Evolutionary conservation across 2,888 invertebrate species (phyloP), one percentile per base, ranked within the genome.

Genomic region (Cosmia pyralina): DNA sequence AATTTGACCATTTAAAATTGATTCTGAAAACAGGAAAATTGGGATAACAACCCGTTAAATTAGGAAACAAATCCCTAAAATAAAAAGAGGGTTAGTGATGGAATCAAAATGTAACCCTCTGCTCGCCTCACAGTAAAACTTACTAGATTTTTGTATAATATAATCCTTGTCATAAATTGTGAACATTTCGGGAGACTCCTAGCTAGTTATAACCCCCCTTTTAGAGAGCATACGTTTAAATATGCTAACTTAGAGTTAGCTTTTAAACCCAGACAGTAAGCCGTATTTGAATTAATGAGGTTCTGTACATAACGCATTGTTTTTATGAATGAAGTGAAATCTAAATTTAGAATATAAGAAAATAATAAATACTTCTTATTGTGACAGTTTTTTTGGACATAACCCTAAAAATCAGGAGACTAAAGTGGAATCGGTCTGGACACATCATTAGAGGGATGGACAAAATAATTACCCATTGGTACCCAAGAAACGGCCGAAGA

Each of bases 191-290:
- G 44, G 34, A 34, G 53, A 62, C 53, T n/a, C n/a, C n/a, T 48
- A 72, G 63, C 58, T 76, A 70, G 70, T 64, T 76, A 15, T 50
- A 58, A 68, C 38, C 52, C 44, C 15, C 22, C 55, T 38, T 60
- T n/a, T 2, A n/a, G 59, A n/a, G 34, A 77, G 50, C 72, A 72
- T 69, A 82, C 50, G 63, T 67, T 79, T 67, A 48, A 80, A 58
- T 58, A 57, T 60, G 41, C 52, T 78, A 62, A 72, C 22, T 72
- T 55, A 41, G 17, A 50, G 44, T 46, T 78, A 55, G 34, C 41
- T 63, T 72, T 62, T 69, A 66, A 66, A 57, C 11, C 41, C 28
- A 53, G 78, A 57, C 44, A 38, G 50, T 46, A 38, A 79, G 38
- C 17, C 7, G 48, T 53, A 13, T 48, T 70, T 48, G 13, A 22